Conservation (phyloP, 2,797 vertebrate genomes). For the Thamnophis elegans region DNA sequence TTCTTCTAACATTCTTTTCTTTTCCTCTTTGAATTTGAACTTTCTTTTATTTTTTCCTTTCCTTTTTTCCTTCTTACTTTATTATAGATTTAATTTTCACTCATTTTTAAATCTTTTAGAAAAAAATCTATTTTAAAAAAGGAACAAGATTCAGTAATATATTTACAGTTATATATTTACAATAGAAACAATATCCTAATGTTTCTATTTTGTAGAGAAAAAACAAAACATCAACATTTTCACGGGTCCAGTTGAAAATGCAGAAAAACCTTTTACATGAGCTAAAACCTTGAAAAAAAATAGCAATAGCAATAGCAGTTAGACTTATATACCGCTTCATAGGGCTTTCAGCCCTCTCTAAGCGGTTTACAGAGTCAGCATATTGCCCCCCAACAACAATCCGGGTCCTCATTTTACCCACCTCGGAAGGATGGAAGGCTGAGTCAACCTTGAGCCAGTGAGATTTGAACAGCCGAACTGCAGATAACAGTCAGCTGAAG, state of each 20-base stretch:
- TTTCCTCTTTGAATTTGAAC: not conserved
- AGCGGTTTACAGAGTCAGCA: too few relatives aligned
- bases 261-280: slow-evolving; percentile 22
- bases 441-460: too few relatives aligned
- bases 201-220: slow-evolving; percentile 10
- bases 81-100: not conserved
- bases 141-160: slow-evolving; percentile 51
- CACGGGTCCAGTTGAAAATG: slow-evolving; percentile 31
- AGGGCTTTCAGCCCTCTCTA: too few relatives aligned
- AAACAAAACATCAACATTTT: slow-evolving; percentile 6
- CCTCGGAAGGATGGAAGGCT: too few relatives aligned
- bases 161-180: too few relatives aligned
- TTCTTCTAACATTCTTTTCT: not conserved
- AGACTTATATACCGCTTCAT: too few relatives aligned
- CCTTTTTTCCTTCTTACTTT: not conserved
- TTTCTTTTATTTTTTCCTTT: not conserved
- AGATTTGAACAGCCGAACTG: too few relatives aligned
- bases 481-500: too few relatives aligned
- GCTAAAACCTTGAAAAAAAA: not conserved
- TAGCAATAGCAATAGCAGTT: too few relatives aligned
- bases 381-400: too few relatives aligned
- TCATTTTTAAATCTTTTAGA: not conserved
- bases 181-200: too few relatives aligned
- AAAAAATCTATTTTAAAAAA: not conserved
- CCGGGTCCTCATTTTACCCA: too few relatives aligned